Percentiles rank a stretch among this genome's conserved stretches.
These are phyloP conservation scores for Habropoda laboriosa DNA, from an alignment of 1,140 invertebrate genomes.

Conservation along the genomic window DNA sequence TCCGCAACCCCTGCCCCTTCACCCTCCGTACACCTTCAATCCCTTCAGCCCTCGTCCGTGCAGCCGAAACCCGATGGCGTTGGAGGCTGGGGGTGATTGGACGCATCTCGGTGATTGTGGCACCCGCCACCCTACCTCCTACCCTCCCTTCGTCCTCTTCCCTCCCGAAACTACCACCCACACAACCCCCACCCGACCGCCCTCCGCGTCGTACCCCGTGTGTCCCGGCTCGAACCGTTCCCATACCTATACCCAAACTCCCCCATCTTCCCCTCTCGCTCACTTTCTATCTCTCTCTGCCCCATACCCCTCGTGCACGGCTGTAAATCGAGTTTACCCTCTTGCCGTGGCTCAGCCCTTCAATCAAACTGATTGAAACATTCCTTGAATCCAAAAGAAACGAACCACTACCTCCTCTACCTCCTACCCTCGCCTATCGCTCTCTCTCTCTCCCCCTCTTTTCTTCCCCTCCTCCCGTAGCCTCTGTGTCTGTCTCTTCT, in stretches of 20 bases:
- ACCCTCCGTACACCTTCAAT: conserved; percentile 64
- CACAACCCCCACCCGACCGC: conserved; percentile 60
- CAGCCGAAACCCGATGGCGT: conserved; percentile 82
- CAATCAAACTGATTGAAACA: conserved; percentile 83
- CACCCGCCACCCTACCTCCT: conserved; percentile 78
- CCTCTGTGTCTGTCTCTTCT: conserved; percentile 21
- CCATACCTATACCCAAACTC: conserved; percentile 62
- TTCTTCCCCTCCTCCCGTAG: conserved; percentile 39
- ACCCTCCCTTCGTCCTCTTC: too few relatives aligned
- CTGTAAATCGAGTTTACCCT: conserved; percentile 83
- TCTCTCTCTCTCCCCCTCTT: conserved; percentile 50
- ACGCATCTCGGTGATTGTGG: conserved; percentile 86
- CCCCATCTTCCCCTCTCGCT: conserved; percentile 43
- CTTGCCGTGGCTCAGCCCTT: conserved; percentile 82
- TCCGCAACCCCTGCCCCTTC: conserved; percentile 42
- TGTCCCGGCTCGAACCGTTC: conserved; percentile 45
- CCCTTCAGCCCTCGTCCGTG: conserved; percentile 70
- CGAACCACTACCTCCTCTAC: conserved; percentile 74
- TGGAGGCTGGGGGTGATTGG: conserved; percentile 84
- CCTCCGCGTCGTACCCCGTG: conserved; percentile 10
- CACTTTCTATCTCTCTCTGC: conserved; percentile 4
- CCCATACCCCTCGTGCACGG: conserved; percentile 65
- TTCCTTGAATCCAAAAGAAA: conserved; percentile 83
- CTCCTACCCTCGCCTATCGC: conserved; percentile 43
- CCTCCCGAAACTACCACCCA: conserved; percentile 62